Percentiles rank a stretch among this genome's conserved stretches.
Evolutionary conservation across 2,797 vertebrate genomes (phyloP).

Genomic region (Pseudochaenichthys georgianus): DNA sequence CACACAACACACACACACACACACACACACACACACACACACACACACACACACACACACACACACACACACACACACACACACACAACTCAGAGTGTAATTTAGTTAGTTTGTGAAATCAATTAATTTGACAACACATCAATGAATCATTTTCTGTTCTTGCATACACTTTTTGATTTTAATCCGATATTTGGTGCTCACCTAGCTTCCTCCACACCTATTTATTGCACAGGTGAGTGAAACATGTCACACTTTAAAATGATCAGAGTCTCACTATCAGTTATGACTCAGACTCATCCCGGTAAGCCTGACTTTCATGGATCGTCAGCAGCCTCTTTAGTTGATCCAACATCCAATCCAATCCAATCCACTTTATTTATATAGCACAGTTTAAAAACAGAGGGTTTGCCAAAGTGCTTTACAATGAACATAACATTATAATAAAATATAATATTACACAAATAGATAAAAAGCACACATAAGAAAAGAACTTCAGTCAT

Average conservation of each 20-base stretch:
- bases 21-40: no score
- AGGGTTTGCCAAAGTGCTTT: no score
- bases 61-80: no score
- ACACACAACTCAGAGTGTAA: no score
- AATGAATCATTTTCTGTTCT: neutral
- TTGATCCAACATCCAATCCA: constrained; percentile 75
- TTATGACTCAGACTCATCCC: constrained; percentile 52
- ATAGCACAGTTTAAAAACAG: no score
- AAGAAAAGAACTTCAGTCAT: no score
- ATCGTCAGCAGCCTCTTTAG: constrained; percentile 72
- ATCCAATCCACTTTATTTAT: no score
- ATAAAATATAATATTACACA: no score
- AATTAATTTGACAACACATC: neutral
- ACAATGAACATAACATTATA: no score
- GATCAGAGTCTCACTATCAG: constrained; percentile 28
- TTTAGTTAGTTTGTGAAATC: neutral
- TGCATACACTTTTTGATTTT: neutral
- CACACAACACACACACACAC: no score
- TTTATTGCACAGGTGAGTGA: constrained; percentile 9
- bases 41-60: no score
- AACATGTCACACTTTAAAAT: constrained; percentile 9
- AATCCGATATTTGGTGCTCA: neutral
- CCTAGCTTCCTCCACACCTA: neutral
- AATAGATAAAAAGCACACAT: no score
- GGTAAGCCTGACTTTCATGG: constrained; percentile 76